Conservation (phyloP, 2,113 vertebrate species). For the Tonatia bakeri region DNA sequence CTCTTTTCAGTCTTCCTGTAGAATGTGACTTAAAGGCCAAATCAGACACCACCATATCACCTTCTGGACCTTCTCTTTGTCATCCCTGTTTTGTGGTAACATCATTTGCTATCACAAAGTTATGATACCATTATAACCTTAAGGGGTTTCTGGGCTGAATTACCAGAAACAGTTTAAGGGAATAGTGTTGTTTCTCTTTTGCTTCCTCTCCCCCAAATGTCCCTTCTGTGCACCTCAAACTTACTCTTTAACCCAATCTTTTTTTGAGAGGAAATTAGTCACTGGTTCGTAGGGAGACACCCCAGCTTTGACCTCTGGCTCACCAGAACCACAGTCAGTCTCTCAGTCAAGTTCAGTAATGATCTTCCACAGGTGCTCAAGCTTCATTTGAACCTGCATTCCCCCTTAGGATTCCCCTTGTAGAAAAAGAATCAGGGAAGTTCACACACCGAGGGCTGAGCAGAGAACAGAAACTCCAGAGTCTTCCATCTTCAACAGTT, state of each 20-base stretch:
- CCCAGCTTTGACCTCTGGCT: background rate
- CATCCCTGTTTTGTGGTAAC: background rate
- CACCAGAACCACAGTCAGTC: background rate
- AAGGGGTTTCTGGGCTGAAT: constrained; percentile 4
- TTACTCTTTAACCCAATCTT: background rate
- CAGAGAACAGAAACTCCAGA: background rate
- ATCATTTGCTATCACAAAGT: background rate
- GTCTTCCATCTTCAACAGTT: background rate
- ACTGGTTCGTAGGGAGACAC: background rate
- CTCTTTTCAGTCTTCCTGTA: background rate
- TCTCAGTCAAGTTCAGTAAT: background rate
- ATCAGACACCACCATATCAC: background rate
- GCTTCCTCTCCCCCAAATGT: background rate
- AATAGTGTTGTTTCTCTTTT: constrained; percentile 12
- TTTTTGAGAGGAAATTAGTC: constrained; percentile 4
- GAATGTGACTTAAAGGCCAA: background rate
- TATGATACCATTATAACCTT: background rate
- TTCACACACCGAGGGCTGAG: background rate
- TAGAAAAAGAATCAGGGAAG: background rate
- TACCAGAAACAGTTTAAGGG: constrained; percentile 5
- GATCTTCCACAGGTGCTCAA: background rate
- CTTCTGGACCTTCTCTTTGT: background rate
- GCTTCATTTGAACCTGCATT: background rate
- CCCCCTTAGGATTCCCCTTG: background rate
- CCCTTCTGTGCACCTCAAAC: background rate